Evolutionary conservation across 23 tunicate genomes (phyloP).

Genomic region (Ascidia mentula): DNA sequence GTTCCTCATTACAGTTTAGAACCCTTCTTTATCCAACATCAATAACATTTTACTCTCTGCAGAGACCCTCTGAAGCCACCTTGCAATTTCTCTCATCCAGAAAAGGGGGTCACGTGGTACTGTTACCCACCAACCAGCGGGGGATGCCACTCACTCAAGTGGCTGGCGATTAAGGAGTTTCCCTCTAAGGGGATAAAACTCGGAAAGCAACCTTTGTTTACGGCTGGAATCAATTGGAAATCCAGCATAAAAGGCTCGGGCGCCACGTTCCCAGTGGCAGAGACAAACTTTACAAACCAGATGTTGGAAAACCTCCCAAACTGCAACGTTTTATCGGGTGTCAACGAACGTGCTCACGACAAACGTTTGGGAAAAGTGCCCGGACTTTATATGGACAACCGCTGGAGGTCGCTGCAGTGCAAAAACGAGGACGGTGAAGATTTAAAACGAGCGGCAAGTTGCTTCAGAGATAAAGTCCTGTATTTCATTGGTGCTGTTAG

Average conservation of each 20-base stretch:
- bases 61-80: not conserved
- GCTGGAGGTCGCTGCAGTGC: not conserved
- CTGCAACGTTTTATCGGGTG: not conserved
- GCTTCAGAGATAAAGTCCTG: not conserved
- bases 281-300: not conserved
- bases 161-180: not conserved
- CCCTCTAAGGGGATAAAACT: not conserved
- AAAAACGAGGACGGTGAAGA: not conserved
- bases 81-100: not conserved
- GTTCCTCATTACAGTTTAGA: not conserved
- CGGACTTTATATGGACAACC: not conserved
- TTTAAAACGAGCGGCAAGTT: not conserved
- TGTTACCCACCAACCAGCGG: not conserved
- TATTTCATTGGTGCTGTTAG: constrained; percentile 3
- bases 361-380: not conserved
- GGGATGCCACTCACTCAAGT: not conserved
- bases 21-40: not conserved
- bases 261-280: not conserved
- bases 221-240: not conserved
- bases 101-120: not conserved
- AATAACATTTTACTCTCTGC: not conserved
- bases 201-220: not conserved
- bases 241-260: not conserved
- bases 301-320: not conserved
- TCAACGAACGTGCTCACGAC: not conserved